Base-by-base conservation (phyloP, 2,888 invertebrate species). In the Matsumyia berberina region DNA sequence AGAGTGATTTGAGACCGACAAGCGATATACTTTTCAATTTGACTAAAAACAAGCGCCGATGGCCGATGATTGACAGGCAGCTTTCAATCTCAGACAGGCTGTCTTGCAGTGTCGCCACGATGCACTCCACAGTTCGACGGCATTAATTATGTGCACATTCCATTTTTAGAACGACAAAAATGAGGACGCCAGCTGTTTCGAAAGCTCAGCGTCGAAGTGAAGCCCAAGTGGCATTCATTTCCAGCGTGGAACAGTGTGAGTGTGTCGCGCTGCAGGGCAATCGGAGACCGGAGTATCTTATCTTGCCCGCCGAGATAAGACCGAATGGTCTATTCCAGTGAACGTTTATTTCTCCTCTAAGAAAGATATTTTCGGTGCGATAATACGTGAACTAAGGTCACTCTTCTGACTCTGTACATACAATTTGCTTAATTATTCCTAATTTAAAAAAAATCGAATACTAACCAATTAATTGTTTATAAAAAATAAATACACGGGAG, bases 241-340 rank as follows among this genome's bases (percentile, higher is more conserved):
- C 79, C 79, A 62, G 62, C 57, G 33, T 17, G 19, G 24, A 35
- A 42, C 46, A 39, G 67, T 70, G 51, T 80, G 69, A 31, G 69
- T 62, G 79, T 37, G 37, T 46, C 60, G 29, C 60, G 29, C 55
- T 12, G 42, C 1, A 35, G 19, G 39, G 64, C 69, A 74, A 85
- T 70, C 62, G 70, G 66, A 79, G 62, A 85, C 66, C 62, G 70
- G 66, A 79, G 62, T 57, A 80, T 80, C 85, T 85, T 85, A 85
- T 85, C 85, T 80, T 69, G 44, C 58, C 44, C 46, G 24, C 4
- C 39, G 35, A 74, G 85, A 85, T 85, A 85, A 85, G 73, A 57
- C 62, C 37, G 58, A 82, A 72, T 79, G 19, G 73, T 55, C 79
- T 29, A 70, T 80, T 80, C 74, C 85, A 85, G 74, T 85, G 74